Base-by-base conservation (phyloP, 2,797 vertebrate species). In the Fringilla coelebs region DNA sequence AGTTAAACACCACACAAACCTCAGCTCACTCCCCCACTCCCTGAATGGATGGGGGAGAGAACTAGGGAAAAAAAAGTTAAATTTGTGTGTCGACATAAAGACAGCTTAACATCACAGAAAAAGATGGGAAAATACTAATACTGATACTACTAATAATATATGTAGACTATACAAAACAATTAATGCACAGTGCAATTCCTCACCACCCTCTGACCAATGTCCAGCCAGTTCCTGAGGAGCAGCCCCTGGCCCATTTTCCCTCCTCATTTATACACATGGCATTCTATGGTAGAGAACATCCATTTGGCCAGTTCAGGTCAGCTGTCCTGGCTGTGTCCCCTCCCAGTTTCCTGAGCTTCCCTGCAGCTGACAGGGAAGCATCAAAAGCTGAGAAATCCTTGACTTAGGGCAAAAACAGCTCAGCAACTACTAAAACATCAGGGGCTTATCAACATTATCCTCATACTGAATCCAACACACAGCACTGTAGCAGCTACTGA, bases 31-130 rank as follows among this genome's bases (percentile, higher is more conserved):
- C 6, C 8, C 11, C 24, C 3, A 29, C 10, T 31, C 38, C 29
- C 18, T 0, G 0, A 51, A 17, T 28, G n/a, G 17, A 63, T 11
- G 1, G 2, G 36, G 12, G 10, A 51, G 25, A 65, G 7, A 52
- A 52, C 34, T 5, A 14, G 10, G 9, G 8, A 3, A 19, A 65
- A 52, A 71, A 72, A 46, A 60, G 12, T 36, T 52, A 60, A 46
- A 78, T 36, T 34, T 52, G 7, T 28, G 25, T 46, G 15, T 12
- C 72, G n/a, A 60, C 31, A 46, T 20, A 34, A 77, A 58, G 21
- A 18, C 6, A 70, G 26, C 31, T 57, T 12, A 34, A 51, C 21
- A 46, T 19, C 21, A 38, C 7, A 54, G 25, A 46, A 70, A 70
- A 51, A 20, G 38, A 45, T 62, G 13, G 10, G 17, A 12, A 85